Evolutionary conservation across 2,113 vertebrate genomes (phyloP), one percentile per base, ranked within the genome.

Genomic region (Hemicordylus capensis): DNA sequence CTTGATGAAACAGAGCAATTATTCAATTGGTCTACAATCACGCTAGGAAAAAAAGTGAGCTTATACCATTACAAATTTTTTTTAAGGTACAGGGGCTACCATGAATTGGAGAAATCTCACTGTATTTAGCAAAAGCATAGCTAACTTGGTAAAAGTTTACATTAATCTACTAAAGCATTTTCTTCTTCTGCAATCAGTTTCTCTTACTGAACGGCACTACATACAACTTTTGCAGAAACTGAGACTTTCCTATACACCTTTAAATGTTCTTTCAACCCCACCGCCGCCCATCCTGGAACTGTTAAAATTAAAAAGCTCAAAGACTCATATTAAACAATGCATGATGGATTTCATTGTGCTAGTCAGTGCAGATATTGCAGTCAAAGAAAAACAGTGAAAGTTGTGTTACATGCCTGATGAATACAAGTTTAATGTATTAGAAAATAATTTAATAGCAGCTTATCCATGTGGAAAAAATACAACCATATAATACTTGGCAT

Each of bases 111-210:
- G 7, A 7, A 31, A 28, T 24, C 61, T 31, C 61, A 9, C 3
- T 9, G 24, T 63, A 31, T 63, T 63, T 63, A 63, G 61, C 24
- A 10, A 31, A 31, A 31, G 12, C 6, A 12, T 51, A 6, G 12
- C 48, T 51, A 51, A 59, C 58, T 59, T 20, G 24, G 61, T 28
- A 9, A 63, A 6, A 63, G 5, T 31, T 31, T 63, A 9, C 28
- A 26, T 31, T 59, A n/a, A 63, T 31, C 28, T 11, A 31, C 37
- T 17, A 81, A 2, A 2, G 34, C 4, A 2, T 11, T 8, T 8
- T n/a, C n/a, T n/a, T n/a, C 70, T 76, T 74, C 80, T 75, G 1
- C 0, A 0, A 73, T 56, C 39, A 87, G 58, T 0, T 63, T 0
- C 0, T 3, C 42, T 22, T 83, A 81, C 0, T 54, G n/a, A 81